These are phyloP conservation scores for Scaptomyza tumidula DNA, from an alignment of 2,888 invertebrate genomes.

Conservation along the genomic window DNA sequence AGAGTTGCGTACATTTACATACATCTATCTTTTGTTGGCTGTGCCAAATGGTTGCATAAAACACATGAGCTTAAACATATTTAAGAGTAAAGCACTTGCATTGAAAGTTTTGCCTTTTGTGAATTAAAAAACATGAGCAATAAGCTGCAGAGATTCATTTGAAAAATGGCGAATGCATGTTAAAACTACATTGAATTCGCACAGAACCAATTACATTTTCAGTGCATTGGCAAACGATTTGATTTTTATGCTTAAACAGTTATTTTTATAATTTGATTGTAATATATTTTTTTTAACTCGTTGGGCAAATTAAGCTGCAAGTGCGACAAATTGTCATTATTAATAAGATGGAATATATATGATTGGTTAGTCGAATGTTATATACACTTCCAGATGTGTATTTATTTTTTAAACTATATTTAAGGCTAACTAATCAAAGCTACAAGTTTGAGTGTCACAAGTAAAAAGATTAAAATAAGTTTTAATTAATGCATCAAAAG, in stretches of 20 bases:
- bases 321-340: conserved; percentile 22
- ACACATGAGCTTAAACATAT: conserved; percentile 12
- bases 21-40: not conserved
- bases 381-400: conserved; percentile 4
- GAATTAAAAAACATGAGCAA: not conserved
- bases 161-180: not conserved
- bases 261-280: conserved; percentile 52
- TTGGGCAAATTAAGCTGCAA: conserved; percentile 44
- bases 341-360: not conserved
- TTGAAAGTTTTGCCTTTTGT: not conserved
- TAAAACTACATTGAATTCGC: not conserved
- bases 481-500: no score
- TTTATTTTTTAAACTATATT: no score
- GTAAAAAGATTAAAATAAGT: not conserved
- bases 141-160: not conserved
- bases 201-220: conserved; percentile 31
- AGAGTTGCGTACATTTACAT: not conserved
- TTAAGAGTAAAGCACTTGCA: conserved; percentile 13
- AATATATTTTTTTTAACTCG: conserved; percentile 52
- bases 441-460: no score
- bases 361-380: no score
- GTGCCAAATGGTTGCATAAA: conserved; percentile 3
- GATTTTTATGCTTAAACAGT: conserved; percentile 42
- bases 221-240: conserved; percentile 33
- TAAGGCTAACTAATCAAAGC: no score